These are phyloP conservation scores for Mungos mungo DNA, from an alignment of 2,113 vertebrate genomes.

Conservation along the genomic window DNA sequence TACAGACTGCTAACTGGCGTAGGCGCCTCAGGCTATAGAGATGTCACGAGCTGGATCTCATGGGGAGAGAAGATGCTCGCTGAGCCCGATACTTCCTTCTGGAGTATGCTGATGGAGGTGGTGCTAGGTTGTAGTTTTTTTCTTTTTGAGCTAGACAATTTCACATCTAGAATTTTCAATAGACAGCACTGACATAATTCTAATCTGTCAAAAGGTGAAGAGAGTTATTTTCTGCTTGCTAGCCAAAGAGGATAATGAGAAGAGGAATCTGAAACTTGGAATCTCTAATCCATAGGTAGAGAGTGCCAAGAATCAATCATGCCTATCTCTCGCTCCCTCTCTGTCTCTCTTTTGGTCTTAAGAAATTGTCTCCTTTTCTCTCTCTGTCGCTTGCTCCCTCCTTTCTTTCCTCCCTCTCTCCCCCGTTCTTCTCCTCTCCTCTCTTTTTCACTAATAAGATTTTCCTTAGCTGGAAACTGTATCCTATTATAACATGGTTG, in stretches of 20 bases:
- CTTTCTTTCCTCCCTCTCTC: not conserved
- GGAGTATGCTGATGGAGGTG: not conserved
- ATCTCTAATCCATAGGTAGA: not conserved
- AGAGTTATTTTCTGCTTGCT: not conserved
- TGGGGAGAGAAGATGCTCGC: not conserved
- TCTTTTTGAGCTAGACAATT: not conserved
- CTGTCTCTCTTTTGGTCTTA: not conserved
- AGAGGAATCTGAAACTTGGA: not conserved
- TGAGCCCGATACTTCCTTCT: not conserved
- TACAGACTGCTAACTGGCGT: not conserved
- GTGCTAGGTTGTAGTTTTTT: not conserved
- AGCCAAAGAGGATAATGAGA: not conserved
- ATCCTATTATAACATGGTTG: not conserved
- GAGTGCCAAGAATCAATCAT: not conserved
- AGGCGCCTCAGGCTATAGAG: not conserved
- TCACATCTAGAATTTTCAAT: slow-evolving; percentile 28
- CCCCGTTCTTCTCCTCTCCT: not conserved
- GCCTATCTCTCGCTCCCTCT: not conserved
- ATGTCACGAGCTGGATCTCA: not conserved
- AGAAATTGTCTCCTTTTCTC: not conserved
- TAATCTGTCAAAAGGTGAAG: slow-evolving; percentile 1
- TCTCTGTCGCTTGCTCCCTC: too few relatives aligned
- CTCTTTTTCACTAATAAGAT: not conserved
- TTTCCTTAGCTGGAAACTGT: not conserved
- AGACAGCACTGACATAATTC: not conserved